A percentile compares a stretch with the other conserved stretches of the same genome.
phyloP scores from a whole-genome alignment of 2,888 invertebrate species.

The Synanthedon vespiformis region DNA sequence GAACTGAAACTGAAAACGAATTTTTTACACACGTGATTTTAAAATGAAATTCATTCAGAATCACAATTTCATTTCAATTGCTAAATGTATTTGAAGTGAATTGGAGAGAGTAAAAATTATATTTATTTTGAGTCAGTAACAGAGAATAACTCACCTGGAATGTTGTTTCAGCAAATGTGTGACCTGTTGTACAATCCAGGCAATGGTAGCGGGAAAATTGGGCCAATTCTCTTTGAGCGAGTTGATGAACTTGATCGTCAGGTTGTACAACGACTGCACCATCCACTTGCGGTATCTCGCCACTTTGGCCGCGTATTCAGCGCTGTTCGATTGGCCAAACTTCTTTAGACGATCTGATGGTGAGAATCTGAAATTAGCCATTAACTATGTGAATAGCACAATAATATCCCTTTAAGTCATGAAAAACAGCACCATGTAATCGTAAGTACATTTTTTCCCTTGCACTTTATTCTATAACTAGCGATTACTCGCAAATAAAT shows the following conservation, averaged over 20 bases:
- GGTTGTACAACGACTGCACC: constrained; percentile 80
- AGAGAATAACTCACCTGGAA: constrained; percentile 29
- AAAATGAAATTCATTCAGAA: too few relatives aligned
- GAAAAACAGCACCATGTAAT: too few relatives aligned
- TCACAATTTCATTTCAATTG: too few relatives aligned
- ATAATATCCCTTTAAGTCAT: too few relatives aligned
- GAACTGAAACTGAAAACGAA: too few relatives aligned
- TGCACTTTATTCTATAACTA: too few relatives aligned
- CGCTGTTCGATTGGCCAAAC: constrained; percentile 82
- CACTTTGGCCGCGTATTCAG: constrained; percentile 79
- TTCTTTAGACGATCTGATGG: constrained; percentile 71
- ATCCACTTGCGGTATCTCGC: constrained; percentile 84
- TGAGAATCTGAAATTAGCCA: constrained; percentile 32
- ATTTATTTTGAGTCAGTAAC: background rate
- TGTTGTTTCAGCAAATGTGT: constrained; percentile 68
- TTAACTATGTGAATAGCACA: too few relatives aligned
- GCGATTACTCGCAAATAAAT: too few relatives aligned
- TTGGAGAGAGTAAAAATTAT: too few relatives aligned
- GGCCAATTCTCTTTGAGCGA: constrained; percentile 87
- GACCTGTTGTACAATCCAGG: constrained; percentile 92
- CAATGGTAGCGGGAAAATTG: constrained; percentile 89
- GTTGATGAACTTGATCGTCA: constrained; percentile 84
- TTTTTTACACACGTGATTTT: too few relatives aligned
- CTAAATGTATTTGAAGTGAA: too few relatives aligned
- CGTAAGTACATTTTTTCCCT: too few relatives aligned